These are phyloP conservation scores for Centruroides sculpturatus DNA, from an alignment of 1,140 invertebrate species.

Conservation along the genomic window DNA sequence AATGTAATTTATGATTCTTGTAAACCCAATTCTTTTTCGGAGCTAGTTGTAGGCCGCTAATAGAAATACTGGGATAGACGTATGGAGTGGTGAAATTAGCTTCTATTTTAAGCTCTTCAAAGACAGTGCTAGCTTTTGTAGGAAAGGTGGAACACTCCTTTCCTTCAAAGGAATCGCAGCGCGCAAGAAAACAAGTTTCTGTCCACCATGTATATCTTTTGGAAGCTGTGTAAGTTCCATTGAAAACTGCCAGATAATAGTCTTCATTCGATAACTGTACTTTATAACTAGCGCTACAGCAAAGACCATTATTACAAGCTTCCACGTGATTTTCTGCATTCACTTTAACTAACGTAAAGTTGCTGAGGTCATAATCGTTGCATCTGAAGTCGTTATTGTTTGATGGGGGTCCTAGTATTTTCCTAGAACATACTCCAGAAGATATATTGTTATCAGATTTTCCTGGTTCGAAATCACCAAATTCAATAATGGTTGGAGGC, in stretches of 20 bases:
- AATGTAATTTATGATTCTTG: too few species aligned
- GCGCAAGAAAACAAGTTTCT: conserved; percentile 1
- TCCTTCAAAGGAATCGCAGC: conserved; percentile 1
- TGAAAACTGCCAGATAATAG: not conserved
- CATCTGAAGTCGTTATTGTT: conserved; percentile 2
- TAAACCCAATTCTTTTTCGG: not conserved
- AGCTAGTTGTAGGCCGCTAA: not conserved
- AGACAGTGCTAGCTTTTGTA: not conserved
- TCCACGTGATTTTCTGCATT: not conserved
- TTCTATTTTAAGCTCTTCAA: not conserved
- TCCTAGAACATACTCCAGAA: conserved; percentile 1
- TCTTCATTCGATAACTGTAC: not conserved
- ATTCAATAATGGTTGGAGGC: not conserved
- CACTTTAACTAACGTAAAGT: conserved; percentile 3
- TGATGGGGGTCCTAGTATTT: not conserved
- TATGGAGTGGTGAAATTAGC: conserved; percentile 2
- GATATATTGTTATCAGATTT: not conserved
- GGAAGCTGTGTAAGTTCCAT: not conserved
- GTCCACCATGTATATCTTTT: not conserved
- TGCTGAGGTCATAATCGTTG: not conserved
- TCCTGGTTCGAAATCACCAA: not conserved
- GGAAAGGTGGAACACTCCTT: conserved; percentile 2
- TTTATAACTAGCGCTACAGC: conserved; percentile 10
- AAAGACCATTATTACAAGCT: conserved; percentile 11
- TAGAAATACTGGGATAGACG: not conserved